These are phyloP conservation scores for Olivierus martensii DNA, from an alignment of 1,140 invertebrate genomes.

Conservation along the genomic window DNA sequence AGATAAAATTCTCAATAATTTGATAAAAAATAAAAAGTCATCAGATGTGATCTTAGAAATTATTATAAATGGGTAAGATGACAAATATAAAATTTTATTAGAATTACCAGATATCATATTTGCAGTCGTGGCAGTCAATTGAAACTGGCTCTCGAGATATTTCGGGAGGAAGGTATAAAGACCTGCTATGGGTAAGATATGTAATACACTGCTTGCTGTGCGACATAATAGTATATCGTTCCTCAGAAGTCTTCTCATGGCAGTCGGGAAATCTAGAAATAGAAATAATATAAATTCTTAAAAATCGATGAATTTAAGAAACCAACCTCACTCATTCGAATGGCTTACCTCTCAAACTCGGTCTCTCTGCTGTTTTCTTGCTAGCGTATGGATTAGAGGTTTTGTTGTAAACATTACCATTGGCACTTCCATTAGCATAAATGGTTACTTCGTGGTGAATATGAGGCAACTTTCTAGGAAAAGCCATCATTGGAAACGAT, in stretches of 20 bases:
- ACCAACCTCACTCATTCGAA: background rate
- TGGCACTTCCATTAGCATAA: no score
- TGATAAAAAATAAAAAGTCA: no score
- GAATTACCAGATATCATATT: constrained; percentile 75
- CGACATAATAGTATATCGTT: constrained; percentile 83
- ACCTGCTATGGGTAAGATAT: constrained; percentile 77
- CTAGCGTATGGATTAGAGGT: no score
- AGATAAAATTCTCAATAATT: no score
- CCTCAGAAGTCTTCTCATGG: constrained; percentile 65
- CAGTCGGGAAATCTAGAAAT: constrained; percentile 62
- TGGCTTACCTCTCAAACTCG: no score
- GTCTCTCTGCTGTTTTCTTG: no score
- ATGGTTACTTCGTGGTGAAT: no score
- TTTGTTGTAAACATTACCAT: no score
- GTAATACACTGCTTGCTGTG: constrained; percentile 73
- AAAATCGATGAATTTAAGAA: background rate
- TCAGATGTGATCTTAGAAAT: no score
- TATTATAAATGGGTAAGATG: no score
- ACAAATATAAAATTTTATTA: no score
- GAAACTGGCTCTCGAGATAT: constrained; percentile 82
- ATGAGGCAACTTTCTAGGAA: constrained; percentile 50
- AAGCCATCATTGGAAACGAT: constrained; percentile 73
- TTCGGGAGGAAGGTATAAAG: constrained; percentile 87
- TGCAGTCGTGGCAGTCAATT: constrained; percentile 68
- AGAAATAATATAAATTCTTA: background rate